Evolutionary conservation across 2,797 vertebrate species (phyloP), one percentile per base, ranked within the genome.

Genomic region (Micromesistius poutassou): DNA sequence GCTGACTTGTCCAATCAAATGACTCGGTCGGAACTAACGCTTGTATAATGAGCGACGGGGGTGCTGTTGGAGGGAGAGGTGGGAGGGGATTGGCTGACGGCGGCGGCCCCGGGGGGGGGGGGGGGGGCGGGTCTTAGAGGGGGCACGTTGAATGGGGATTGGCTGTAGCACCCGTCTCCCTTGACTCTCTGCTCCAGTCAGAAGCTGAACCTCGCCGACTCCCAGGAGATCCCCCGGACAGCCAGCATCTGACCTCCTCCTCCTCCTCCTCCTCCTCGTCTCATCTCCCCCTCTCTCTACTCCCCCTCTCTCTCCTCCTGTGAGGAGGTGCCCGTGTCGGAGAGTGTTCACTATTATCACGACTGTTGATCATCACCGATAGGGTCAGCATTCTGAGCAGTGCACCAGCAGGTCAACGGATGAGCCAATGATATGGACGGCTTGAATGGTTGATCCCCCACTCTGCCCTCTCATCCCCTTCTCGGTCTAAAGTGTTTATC

Each of bases 191-290:
- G 12, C 77, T 80, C 83, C 92, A 98, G 98, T 89, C 97, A 99
- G 88, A 99, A 98, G 81, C 93, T 99, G 42, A 98, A 99, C 81
- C 93, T 99, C 55, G 95, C 97, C 0, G 98, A 99, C 89, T 93
- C 91, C 87, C 97, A 98, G 82, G 98, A 98, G 79, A 93, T 95
- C 85, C 95, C 95, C 30, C 95, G 94, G 86, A 88, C 95, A 30
- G 93, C 96, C 80, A 93, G 92, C 5, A 88, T 94, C 83, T 98
- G 94, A 97, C 74, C 73, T 68, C 73, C 12, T 31, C 8, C 10
- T 74, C 14, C 19, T 30, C 62, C 28, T 13, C 30, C 22, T 35
- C 68, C 33, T 75, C 46, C 55, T 33, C 73, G n/a, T n/a, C n/a
- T n/a, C n/a, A n/a, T 30, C 30, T 30, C 9, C 31, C 0, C 1